Evolutionary conservation across 1,140 invertebrate genomes (phyloP), one percentile per base, ranked within the genome.

Genomic region (Pantala flavescens): DNA sequence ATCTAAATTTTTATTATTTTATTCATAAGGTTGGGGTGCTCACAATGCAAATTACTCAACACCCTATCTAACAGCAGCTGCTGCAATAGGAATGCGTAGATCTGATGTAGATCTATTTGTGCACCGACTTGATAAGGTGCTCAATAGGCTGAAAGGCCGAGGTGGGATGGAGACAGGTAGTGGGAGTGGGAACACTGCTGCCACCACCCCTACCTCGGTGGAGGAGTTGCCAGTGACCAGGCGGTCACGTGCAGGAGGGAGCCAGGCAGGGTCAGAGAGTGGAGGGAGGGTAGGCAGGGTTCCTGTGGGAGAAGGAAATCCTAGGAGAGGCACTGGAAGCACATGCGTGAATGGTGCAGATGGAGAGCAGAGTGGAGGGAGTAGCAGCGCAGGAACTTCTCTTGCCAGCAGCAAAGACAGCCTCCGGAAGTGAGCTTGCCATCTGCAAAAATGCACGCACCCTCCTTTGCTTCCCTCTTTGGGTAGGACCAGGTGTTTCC

Each of bases 31-130:
- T 43, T 92, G 90, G 89, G 90, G 90, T 71, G 85, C 89, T 24
- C 90, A 91, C 81, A 84, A 84, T 76, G 84, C 87, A 78, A 85
- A 84, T 77, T 90, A 89, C 79, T 86, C 87, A 28, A 82, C 83
- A 74, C 83, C 88, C 23, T 92, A 92, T 79, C 82, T 92, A 70
- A 92, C 90, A 23, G 90, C 88, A 71, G 90, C 90, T 23, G 90
- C 90, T 19, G 85, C 88, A 23, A 83, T 92, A 73, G 90, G 91
- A n/a, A 90, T 91, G 84, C 86, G 85, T 55, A 85, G 85, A 78
- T 79, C 82, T 5, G 91, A 92, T 77, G 85, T 91, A 21, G 89
- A 91, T 78, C 78, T 83, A 24, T 91, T 92, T 82, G 82, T 90
- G 42, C 84, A 87, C 75, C 83, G 88, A 78, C 81, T 92, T 49